Conservation (phyloP, 2,888 invertebrate species). For the Pteria penguin region DNA sequence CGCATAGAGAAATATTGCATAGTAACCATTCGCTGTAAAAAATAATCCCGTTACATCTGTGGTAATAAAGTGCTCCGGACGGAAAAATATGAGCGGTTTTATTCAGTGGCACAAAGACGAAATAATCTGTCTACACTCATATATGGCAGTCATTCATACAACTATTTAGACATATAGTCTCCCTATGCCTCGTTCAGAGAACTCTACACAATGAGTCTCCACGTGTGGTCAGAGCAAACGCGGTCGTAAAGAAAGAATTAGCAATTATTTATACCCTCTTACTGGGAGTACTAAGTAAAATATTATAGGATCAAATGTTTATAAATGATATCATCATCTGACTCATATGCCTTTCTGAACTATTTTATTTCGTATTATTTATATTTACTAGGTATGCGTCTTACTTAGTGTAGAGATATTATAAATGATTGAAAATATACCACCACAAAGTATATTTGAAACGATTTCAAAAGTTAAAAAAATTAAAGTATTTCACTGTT, state of each 20-base stretch:
- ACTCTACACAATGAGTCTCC: background rate
- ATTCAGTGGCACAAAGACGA: slow-evolving; percentile 31
- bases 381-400: too few relatives aligned
- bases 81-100: slow-evolving; percentile 32
- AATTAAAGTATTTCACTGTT: too few relatives aligned
- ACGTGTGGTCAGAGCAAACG: slow-evolving; percentile 4
- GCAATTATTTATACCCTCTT: background rate
- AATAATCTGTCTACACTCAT: slow-evolving; percentile 15
- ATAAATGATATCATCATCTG: too few relatives aligned
- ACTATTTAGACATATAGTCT: slow-evolving; percentile 38
- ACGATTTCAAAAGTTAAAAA: too few relatives aligned
- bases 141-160: slow-evolving; percentile 16
- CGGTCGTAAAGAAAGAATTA: background rate
- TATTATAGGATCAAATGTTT: too few relatives aligned
- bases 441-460: too few relatives aligned
- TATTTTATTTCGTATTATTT: too few relatives aligned
- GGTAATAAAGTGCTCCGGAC: slow-evolving; percentile 23
- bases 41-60: slow-evolving; percentile 39
- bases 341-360: too few relatives aligned
- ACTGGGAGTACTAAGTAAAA: too few relatives aligned
- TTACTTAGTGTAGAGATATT: too few relatives aligned
- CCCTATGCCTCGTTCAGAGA: background rate
- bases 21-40: slow-evolving; percentile 26
- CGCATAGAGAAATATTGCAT: background rate
- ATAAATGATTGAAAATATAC: too few relatives aligned